Conservation (phyloP, 2,888 invertebrate genomes). For the Dicyrtomina minuta region DNA sequence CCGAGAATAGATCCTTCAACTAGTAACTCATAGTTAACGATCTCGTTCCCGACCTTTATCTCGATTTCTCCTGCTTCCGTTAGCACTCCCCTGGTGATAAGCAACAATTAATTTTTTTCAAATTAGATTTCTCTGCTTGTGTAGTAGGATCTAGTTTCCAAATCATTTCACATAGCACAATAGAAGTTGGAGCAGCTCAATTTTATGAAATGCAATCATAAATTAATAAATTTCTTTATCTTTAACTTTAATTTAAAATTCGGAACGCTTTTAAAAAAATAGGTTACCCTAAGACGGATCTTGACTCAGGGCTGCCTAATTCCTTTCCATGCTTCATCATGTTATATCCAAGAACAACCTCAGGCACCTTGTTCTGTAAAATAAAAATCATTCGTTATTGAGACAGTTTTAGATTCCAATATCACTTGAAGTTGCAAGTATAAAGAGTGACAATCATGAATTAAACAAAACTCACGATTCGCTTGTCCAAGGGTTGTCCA, state of each 20-base stretch:
- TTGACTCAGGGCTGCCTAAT: constrained; percentile 59
- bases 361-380: constrained; percentile 78
- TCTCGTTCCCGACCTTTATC: constrained; percentile 76
- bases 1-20: constrained; percentile 80
- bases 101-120: too few relatives aligned
- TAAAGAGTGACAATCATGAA: not conserved
- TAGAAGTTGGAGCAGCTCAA: too few relatives aligned
- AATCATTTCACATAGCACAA: too few relatives aligned
- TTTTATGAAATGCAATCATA: constrained; percentile 8
- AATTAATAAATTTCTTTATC: too few relatives aligned
- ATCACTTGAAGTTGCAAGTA: not conserved
- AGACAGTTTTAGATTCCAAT: not conserved
- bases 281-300: constrained; percentile 64
- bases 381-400: not conserved
- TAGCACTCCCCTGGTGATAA: constrained; percentile 57
- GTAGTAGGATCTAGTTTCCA: too few relatives aligned
- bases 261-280: not conserved
- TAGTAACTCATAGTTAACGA: constrained; percentile 80
- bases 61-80: constrained; percentile 65
- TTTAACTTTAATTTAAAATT: too few relatives aligned
- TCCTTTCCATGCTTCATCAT: constrained; percentile 67
- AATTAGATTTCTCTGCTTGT: too few relatives aligned
- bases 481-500: constrained; percentile 69
- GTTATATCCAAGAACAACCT: constrained; percentile 74
- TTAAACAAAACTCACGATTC: constrained; percentile 61